Evolutionary conservation across 2,113 vertebrate species (phyloP).

Genomic region (Xenopus tropicalis): UCB_Xtro_10.0 CM004446.2:91625001-91625500

Average conservation of each 20-base stretch:
- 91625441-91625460: too few species aligned
- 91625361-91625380: too few species aligned
- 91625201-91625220: constrained; percentile 55
- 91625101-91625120: constrained; percentile 65
- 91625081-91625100: constrained; percentile 66
- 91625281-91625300: not conserved
- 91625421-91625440: too few species aligned
- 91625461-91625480: too few species aligned
- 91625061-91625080: constrained; percentile 68
- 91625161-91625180: constrained; percentile 66
- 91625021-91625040: constrained; percentile 67
- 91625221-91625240: constrained; percentile 47
- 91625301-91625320: not conserved
- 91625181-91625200: constrained; percentile 56
- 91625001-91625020: constrained; percentile 69
- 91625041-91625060: constrained; percentile 66
- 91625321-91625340: not conserved
- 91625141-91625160: constrained; percentile 66
- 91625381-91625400: too few species aligned
- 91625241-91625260: not conserved
- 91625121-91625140: constrained; percentile 66
- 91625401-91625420: too few species aligned
- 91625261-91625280: not conserved
- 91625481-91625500: too few species aligned
- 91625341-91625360: not conserved